Evolutionary conservation across 2,888 invertebrate species (phyloP), one percentile per base, ranked within the genome.

Genomic region (Phragmatobia fuliginosa): DNA sequence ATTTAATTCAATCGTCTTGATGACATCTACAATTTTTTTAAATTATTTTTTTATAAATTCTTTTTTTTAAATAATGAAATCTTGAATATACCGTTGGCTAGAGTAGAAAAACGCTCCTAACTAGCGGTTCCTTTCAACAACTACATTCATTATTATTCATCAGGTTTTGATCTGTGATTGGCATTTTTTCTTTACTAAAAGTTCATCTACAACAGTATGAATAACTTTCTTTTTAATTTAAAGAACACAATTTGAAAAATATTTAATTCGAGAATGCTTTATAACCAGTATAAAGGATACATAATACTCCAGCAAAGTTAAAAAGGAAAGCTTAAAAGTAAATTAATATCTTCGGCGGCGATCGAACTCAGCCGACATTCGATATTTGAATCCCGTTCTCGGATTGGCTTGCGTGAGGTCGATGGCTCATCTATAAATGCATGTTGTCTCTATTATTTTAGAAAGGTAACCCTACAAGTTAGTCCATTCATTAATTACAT

Each of bases 321-420:
- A 85, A 88, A 87, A 86, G 85, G 85, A 87, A 88, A 86, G 84
- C 81, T 87, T 85, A 84, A 86, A 87, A 82, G 86, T 85, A 88
- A 87, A 82, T 82, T 84, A 86, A 88, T 86, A 89, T 83, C 83
- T 76, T 82, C 84, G 86, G 79, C 82, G 73, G 82, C 75, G 79
- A 77, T 81, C 83, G 83, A 80, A 80, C 72, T 76, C 70, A 64
- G 72, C 69, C 66, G 90, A 86, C 77, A 89, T 90, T 88, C 85
- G 88, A 90, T 90, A 89, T 89, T 87, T 78, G 80, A 87, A 87
- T 85, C 85, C 87, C 85, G 85, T 83, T 87, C 82, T 83, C 78
- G 81, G 79, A 82, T 82, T 83, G 83, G 83, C 81, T 72, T 81
- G 83, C 82, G 80, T 82, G 85, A 83, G 87, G 85, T 85, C 86